Base-by-base conservation (phyloP, 1,140 invertebrate species). In the Heliconius nattereri region DNA sequence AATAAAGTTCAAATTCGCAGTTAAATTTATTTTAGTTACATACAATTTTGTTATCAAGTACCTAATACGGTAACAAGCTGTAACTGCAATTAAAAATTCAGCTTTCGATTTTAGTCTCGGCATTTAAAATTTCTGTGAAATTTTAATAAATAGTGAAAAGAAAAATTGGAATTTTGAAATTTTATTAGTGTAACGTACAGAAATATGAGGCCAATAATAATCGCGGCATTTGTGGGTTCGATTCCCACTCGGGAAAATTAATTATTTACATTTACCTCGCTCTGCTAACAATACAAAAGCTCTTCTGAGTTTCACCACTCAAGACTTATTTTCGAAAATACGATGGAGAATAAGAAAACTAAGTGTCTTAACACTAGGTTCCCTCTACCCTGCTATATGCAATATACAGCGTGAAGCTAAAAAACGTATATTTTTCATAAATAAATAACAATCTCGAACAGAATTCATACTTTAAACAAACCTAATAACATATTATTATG, bases 101-200 rank as follows among this genome's bases (percentile, higher is more conserved):
- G 83, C 83, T 87, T 86, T 87, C 83, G 84, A 81, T 85, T 84
- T 84, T 80, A 80, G 79, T 84, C 71, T 71, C 78, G 81, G 60
- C 73, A 71, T 78, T 71, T 83, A 79, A 54, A 57, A 54, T 73
- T 75, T 78, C 76, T 74, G 73, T 77, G 57, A 73, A 80, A 79
- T 79, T 23, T 37, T 2, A 26, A 23, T 23, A 60, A 60, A 60
- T 7, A 23, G 7, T n/a, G 2, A 23, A 35, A 60, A 23, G 57
- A n/a, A 60, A n/a, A 60, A 26, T 11, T 60, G 57, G 23, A 23
- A 60, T 60, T 60, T 60, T 60, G 8, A 23, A 23, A 60, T 60
- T 60, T 60, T 26, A 60, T 54, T n/a, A 8, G 13, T 45, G 13
- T 16, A 13, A 0, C 11, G 3, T 13, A 45, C 13, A 45, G 13